A percentile compares a stretch with the other conserved stretches of the same genome.
These are phyloP conservation scores for Thalpophila matura DNA, from an alignment of 2,888 invertebrate species.

Conservation along the genomic window DNA sequence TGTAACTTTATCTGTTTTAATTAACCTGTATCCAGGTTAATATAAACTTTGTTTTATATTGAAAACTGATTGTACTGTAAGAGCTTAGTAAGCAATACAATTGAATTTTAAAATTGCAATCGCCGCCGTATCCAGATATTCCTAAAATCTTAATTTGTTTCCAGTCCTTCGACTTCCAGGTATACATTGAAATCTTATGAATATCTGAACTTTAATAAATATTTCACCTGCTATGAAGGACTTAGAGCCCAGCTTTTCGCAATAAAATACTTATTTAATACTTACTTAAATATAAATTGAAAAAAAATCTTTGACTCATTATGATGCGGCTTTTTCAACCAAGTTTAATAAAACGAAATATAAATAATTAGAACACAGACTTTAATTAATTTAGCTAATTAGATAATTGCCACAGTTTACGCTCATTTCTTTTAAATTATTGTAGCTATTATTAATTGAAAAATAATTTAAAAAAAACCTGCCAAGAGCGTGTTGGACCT, in stretches of 20 bases:
- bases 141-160: constrained; percentile 12
- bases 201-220: neutral
- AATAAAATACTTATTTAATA: too few species aligned
- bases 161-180: neutral
- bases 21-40: too few species aligned
- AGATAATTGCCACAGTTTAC: neutral
- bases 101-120: constrained; percentile 33
- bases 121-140: constrained; percentile 7
- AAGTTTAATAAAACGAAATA: neutral
- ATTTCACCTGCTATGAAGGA: too few species aligned
- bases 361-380: constrained; percentile 5
- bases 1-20: too few species aligned
- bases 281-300: too few species aligned
- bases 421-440: neutral
- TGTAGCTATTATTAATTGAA: too few species aligned
- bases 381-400: constrained; percentile 18
- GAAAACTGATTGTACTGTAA: neutral
- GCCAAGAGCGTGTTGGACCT: too few species aligned
- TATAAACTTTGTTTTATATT: neutral
- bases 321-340: neutral
- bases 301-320: too few species aligned
- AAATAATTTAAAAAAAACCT: too few species aligned
- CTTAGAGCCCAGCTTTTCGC: too few species aligned
- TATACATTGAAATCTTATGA: neutral
- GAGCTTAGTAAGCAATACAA: neutral